Conservation (phyloP, 2,113 vertebrate genomes). For the Caranx ignobilis region DNA sequence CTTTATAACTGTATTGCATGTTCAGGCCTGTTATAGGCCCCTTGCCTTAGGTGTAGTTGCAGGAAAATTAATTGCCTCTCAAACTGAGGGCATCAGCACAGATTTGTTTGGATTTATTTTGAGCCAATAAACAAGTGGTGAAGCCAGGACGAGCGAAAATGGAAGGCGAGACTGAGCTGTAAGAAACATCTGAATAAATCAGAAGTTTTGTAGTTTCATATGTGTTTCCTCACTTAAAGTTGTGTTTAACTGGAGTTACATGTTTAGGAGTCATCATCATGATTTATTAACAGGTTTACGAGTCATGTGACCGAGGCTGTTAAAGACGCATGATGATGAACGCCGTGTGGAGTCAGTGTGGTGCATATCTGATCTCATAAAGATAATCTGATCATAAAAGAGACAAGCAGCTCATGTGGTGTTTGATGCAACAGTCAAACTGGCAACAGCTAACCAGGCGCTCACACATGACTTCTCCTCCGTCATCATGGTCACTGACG, state of each 20-base stretch:
- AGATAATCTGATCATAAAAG: background rate
- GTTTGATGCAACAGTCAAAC: background rate
- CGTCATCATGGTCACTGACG: conserved; percentile 13
- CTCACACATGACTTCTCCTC: conserved; percentile 15
- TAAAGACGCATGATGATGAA: background rate
- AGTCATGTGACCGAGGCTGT: background rate
- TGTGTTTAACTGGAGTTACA: background rate
- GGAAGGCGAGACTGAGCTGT: no score
- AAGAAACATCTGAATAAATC: background rate
- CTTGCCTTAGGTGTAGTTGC: no score
- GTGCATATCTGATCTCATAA: background rate
- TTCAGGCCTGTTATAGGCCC: no score
- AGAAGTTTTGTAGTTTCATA: background rate
- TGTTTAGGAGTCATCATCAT: background rate
- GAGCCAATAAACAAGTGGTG: no score
- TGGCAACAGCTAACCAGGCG: background rate
- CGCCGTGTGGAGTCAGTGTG: background rate
- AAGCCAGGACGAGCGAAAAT: no score
- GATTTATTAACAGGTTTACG: conserved; percentile 4
- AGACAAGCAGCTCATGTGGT: background rate
- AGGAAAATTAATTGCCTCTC: no score
- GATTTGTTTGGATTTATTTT: no score
- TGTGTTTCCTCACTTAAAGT: background rate
- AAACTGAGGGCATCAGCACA: no score
- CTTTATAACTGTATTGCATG: no score